These are phyloP conservation scores for Scyliorhinus canicula DNA, from an alignment of 2,797 vertebrate genomes.

Conservation along the genomic window DNA sequence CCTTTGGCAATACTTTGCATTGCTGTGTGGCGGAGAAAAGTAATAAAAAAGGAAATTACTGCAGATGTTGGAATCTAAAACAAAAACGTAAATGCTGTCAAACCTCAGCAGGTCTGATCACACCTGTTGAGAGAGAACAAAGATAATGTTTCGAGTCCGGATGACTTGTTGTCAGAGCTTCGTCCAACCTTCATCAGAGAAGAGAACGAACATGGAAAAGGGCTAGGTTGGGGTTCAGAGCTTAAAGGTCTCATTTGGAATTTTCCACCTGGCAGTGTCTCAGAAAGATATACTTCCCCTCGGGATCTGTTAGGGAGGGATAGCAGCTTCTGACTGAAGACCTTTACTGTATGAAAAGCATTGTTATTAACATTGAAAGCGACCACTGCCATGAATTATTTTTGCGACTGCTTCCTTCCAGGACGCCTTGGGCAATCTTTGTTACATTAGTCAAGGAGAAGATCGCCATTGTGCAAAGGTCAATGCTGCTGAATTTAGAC, in stretches of 20 bases:
- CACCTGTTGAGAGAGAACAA: too few relatives aligned
- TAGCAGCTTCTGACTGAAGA: neutral
- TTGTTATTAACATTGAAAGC: neutral
- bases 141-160: too few relatives aligned
- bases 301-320: neutral
- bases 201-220: neutral
- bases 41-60: too few relatives aligned
- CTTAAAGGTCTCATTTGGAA: neutral
- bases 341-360: neutral
- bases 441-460: neutral
- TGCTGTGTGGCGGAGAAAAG: neutral
- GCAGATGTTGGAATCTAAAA: too few relatives aligned
- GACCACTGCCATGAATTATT: neutral
- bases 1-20: neutral
- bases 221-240: neutral
- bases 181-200: too few relatives aligned
- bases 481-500: neutral
- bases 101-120: too few relatives aligned
- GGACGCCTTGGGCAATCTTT: neutral
- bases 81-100: too few relatives aligned
- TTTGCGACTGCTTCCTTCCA: neutral
- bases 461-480: neutral
- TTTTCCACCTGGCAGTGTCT: neutral
- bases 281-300: neutral
- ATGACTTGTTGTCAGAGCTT: too few relatives aligned